Evolutionary conservation across 2,797 vertebrate species (phyloP).

Genomic region (Ammospiza maritima): DNA sequence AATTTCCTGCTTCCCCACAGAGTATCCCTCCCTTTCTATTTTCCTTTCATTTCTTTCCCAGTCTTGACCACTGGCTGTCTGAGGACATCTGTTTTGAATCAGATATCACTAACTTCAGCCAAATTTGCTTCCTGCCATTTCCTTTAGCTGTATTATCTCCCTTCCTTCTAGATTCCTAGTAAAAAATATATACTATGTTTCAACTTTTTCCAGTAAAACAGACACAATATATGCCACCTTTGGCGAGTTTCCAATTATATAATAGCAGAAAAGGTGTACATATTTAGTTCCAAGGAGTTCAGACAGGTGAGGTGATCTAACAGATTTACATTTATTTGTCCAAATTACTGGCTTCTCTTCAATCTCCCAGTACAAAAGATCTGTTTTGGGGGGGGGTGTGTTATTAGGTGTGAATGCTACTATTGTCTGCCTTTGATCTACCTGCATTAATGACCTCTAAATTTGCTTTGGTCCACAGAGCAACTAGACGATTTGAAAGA

Average conservation of each 20-base stretch:
- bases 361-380: not conserved
- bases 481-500: not conserved
- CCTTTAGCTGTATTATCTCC: not conserved
- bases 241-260: not conserved
- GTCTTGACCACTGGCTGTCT: not conserved
- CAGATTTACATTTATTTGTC: not conserved
- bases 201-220: not conserved
- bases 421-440: not conserved
- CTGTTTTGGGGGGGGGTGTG: not conserved
- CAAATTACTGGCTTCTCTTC: not conserved
- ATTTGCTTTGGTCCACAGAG: not conserved
- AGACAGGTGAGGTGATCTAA: not conserved
- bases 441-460: not conserved
- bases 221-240: not conserved
- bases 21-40: not conserved
- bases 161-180: not conserved
- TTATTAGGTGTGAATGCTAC: not conserved
- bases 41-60: not conserved
- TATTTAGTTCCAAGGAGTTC: not conserved
- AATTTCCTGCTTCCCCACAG: not conserved
- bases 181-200: not conserved
- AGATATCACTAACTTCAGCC: not conserved
- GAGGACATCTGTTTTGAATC: slow-evolving; percentile 4
- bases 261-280: not conserved
- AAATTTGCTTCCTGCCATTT: not conserved